Conservation (phyloP, 2,888 invertebrate genomes). For the Pristionchus mayeri region DNA sequence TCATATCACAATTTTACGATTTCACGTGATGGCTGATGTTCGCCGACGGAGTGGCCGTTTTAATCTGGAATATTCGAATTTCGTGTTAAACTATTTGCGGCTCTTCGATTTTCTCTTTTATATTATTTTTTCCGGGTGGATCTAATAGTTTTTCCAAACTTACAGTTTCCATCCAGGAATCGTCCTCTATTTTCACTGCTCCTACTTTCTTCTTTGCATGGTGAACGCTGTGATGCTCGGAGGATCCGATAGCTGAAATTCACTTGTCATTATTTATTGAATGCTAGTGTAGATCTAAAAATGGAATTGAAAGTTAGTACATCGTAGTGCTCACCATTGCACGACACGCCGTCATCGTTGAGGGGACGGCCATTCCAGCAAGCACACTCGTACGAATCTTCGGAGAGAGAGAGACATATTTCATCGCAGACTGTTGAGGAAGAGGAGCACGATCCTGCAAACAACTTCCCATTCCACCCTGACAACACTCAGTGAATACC, state of each 20-base stretch:
- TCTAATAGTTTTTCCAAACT: not conserved
- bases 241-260: not conserved
- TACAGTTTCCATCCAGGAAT: conserved; percentile 30
- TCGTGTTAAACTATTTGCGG: not conserved
- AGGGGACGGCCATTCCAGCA: conserved; percentile 63
- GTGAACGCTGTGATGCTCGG: not conserved
- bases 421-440: not conserved
- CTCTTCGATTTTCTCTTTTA: not conserved
- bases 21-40: not conserved
- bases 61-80: not conserved
- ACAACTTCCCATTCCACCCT: too few relatives aligned
- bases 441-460: conserved; percentile 17
- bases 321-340: conserved; percentile 52
- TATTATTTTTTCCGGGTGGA: not conserved
- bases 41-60: not conserved
- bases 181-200: not conserved
- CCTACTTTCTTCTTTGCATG: not conserved
- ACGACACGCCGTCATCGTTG: conserved; percentile 59
- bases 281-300: too few relatives aligned
- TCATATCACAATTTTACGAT: not conserved
- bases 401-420: conserved; percentile 5
- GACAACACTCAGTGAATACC: too few relatives aligned
- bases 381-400: conserved; percentile 62
- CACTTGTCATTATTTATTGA: too few relatives aligned
- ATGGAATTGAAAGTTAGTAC: too few relatives aligned